Conservation (phyloP, 2,888 invertebrate genomes). For the Torymus aiolomorphi region DNA sequence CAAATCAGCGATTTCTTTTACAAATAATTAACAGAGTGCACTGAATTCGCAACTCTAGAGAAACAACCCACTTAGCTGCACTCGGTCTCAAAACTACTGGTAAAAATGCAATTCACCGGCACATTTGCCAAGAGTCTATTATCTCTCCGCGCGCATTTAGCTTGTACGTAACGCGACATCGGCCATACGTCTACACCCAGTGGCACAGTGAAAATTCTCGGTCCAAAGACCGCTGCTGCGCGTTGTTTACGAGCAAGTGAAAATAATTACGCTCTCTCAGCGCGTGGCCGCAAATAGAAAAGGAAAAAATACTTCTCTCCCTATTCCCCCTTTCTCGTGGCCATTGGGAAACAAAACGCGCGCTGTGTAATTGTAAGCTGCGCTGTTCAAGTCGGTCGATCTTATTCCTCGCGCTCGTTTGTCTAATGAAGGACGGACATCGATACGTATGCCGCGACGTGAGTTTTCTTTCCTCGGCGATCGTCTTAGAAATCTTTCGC, state of each 20-base stretch:
- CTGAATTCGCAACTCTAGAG: too few relatives aligned
- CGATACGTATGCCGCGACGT: background rate
- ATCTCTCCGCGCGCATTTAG: too few relatives aligned
- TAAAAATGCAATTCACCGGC: too few relatives aligned
- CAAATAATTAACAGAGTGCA: too few relatives aligned
- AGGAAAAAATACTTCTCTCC: background rate
- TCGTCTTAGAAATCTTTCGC: background rate
- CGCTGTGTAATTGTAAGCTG: conserved; percentile 5
- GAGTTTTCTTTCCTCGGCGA: conserved; percentile 2
- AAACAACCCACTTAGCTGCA: too few relatives aligned
- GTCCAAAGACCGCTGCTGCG: too few relatives aligned
- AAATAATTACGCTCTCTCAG: conserved; percentile 23
- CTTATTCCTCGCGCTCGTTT: conserved; percentile 6
- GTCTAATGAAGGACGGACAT: conserved; percentile 5
- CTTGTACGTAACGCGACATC: too few relatives aligned
- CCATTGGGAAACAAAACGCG: conserved; percentile 8
- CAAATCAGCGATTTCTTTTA: too few relatives aligned
- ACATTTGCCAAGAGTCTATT: too few relatives aligned
- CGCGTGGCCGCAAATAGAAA: background rate
- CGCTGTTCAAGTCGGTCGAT: background rate
- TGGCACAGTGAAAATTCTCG: too few relatives aligned
- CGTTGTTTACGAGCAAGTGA: conserved; percentile 31
- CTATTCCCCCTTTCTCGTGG: background rate
- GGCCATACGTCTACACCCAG: too few relatives aligned
- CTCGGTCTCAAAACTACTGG: too few relatives aligned